Evolutionary conservation across 1,140 invertebrate species (phyloP), one percentile per base, ranked within the genome.

Genomic region (Ridgeia piscesae): DNA sequence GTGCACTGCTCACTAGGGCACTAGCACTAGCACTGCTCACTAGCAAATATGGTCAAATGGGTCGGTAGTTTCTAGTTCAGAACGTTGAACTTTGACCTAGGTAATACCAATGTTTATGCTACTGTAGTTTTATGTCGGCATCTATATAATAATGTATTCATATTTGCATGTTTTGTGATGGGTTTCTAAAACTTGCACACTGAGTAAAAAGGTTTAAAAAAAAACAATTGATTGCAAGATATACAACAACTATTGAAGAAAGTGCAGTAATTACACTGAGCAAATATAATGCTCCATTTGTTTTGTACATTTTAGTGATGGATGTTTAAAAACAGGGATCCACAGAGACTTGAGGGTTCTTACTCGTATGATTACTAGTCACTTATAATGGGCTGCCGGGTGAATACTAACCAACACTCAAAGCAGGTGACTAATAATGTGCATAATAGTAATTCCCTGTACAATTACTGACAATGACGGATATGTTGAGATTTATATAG

Each of bases 1-100:
- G 96, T 91, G 11, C 42, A 34, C 35, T 31, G 58, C 8, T 77
- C 58, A 77, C 58, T 77, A 77, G 58, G 58, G 11, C 11, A 21
- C 58, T n/a, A n/a, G n/a, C n/a, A n/a, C n/a, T n/a, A n/a, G n/a
- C n/a, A n/a, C n/a, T n/a, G n/a, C n/a, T n/a, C n/a, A n/a, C n/a
- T n/a, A 77, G 58, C 58, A 77, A 9, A 27, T 77, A 21, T 6
- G 14, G 58, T 77, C 58, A 21, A 21, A 77, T 21, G 17, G 14
- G 58, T 17, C 27, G 17, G 58, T 77, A 21, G 8, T 14, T 17
- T 77, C 58, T 77, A 21, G 58, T 77, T 77, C 27, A 77, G 58
- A 21, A 77, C 8, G 58, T 21, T 77, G 58, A 77, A 77, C 27
- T 42, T 42, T 11, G 42, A 42, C 11, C 27, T 77, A 77, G 27